Evolutionary conservation across 2,888 invertebrate species (phyloP).

Genomic region (Xestobium rufovillosum): DNA sequence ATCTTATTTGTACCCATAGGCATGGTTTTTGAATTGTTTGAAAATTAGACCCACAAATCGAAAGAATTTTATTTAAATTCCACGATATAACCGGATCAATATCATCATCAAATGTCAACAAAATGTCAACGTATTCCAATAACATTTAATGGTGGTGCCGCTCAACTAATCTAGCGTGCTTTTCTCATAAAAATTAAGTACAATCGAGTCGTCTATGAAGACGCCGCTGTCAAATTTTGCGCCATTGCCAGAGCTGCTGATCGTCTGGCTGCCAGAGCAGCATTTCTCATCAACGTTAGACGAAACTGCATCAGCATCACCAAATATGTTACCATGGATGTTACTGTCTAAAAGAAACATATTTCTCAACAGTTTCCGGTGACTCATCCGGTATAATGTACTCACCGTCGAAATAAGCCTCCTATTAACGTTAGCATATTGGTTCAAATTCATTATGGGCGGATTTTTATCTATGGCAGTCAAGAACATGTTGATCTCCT

Average conservation of each 20-base stretch:
- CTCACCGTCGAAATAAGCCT: constrained; percentile 60
- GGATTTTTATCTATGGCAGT: constrained; percentile 68
- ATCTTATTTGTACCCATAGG: too few relatives aligned
- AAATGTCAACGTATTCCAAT: constrained; percentile 10
- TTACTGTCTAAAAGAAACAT: constrained; percentile 51
- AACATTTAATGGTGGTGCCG: neutral
- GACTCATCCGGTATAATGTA: constrained; percentile 18
- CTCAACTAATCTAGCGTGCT: too few relatives aligned
- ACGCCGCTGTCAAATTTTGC: constrained; percentile 11
- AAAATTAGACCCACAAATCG: too few relatives aligned
- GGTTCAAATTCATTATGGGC: constrained; percentile 68
- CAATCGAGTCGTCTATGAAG: constrained; percentile 9
- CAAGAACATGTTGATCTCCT: constrained; percentile 66
- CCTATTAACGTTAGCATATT: constrained; percentile 64
- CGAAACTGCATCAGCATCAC: constrained; percentile 69
- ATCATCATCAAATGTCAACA: constrained; percentile 4
- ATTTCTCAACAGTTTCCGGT: constrained; percentile 2
- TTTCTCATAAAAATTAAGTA: too few relatives aligned
- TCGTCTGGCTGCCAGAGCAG: constrained; percentile 39
- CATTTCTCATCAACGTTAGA: constrained; percentile 53
- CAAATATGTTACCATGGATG: constrained; percentile 65
- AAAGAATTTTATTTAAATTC: constrained; percentile 2
- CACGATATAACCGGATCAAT: constrained; percentile 5
- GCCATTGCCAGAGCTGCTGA: constrained; percentile 15
- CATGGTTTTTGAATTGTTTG: too few relatives aligned